phyloP scores from a whole-genome alignment of 37 sponge, comb jelly and placozoan species.

The Spongilla lacustris region DNA sequence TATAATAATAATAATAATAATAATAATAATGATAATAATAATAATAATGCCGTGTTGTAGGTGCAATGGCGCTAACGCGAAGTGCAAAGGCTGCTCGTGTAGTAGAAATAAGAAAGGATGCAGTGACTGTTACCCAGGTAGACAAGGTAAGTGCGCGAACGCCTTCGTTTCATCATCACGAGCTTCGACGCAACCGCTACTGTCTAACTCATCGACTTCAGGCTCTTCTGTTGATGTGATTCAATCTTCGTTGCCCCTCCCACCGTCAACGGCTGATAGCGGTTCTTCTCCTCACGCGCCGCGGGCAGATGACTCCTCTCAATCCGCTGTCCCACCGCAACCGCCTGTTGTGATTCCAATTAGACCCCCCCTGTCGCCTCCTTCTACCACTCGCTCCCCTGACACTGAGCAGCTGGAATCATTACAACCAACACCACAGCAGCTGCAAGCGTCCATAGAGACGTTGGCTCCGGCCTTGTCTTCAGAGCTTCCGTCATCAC shows the following conservation, averaged over 20 bases:
- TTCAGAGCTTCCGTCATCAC: too few relatives aligned
- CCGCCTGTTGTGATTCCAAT: neutral
- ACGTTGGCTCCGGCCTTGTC: neutral
- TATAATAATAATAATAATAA: too few relatives aligned
- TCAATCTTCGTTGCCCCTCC: neutral
- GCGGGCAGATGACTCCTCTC: neutral
- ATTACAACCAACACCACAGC: neutral
- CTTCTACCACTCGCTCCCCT: neutral
- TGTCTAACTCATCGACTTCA: neutral
- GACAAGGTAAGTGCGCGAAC: neutral
- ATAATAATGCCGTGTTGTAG: neutral
- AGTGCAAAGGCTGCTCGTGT: neutral
- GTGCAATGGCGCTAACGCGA: neutral
- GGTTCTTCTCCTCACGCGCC: neutral
- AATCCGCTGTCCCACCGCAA: neutral
- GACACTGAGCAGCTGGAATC: neutral
- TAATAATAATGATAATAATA: too few relatives aligned
- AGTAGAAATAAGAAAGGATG: neutral
- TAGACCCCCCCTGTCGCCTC: neutral
- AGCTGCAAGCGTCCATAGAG: neutral
- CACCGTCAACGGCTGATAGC: neutral
- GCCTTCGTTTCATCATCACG: neutral
- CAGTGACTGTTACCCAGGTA: neutral
- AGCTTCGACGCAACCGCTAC: neutral
- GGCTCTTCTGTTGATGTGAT: neutral